Evolutionary conservation across 2,797 vertebrate species (phyloP).

Genomic region (Strix occidentalis): DNA sequence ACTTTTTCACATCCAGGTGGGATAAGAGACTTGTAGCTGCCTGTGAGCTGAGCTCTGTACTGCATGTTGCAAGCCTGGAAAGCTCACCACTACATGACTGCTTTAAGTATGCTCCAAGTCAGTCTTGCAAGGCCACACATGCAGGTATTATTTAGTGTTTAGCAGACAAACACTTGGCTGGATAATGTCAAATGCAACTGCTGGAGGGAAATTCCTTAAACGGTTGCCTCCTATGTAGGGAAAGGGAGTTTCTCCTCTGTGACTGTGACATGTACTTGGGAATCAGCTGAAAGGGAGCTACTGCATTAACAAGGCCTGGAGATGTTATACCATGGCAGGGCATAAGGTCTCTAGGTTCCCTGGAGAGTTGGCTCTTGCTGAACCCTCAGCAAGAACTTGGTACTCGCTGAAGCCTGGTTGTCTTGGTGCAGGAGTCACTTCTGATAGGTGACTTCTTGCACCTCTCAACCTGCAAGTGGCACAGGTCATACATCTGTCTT

Average conservation of each 20-base stretch:
- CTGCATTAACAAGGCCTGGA: background rate
- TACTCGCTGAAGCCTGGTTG: background rate
- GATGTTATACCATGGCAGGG: background rate
- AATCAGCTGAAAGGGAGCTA: background rate
- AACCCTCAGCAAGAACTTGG: background rate
- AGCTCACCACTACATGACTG: background rate
- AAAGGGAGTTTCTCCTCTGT: background rate
- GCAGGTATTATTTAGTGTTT: background rate
- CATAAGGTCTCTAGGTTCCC: background rate
- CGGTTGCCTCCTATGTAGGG: background rate
- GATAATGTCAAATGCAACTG: background rate
- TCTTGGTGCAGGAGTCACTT: background rate
- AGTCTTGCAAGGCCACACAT: background rate
- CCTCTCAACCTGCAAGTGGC: background rate
- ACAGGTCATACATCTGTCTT: rapidly evolving
- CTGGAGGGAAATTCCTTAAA: background rate
- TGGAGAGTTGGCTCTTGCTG: background rate
- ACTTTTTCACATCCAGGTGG: background rate
- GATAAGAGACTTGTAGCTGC: background rate
- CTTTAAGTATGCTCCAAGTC: background rate
- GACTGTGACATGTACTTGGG: background rate
- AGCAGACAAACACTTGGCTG: background rate
- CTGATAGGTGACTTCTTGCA: background rate
- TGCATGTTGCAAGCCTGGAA: rapidly evolving
- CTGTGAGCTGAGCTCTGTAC: background rate